Evolutionary conservation across 2,797 vertebrate genomes (phyloP), one percentile per base, ranked within the genome.

Genomic region (Pseudochirops corinnae): DNA sequence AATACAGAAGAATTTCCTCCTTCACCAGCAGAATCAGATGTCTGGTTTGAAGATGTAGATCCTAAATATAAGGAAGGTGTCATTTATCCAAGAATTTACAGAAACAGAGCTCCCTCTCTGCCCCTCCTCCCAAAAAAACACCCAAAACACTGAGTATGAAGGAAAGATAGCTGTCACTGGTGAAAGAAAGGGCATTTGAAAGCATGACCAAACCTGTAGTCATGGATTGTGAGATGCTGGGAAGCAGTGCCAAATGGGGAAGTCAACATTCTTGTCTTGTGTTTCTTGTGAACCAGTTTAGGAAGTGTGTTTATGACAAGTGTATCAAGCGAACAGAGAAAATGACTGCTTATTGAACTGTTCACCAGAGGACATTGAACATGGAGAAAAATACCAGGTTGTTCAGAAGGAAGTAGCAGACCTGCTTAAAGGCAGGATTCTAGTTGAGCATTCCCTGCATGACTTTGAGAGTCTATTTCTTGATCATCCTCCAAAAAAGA

Each of bases 191-290:
- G 4, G 99, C 98, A 13, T 99, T 99, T 28, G 96, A 99, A 0
- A 99, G 99, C 91, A 98, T 99, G 97, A 99, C 99, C 0, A 98
- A 33, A 96, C 99, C 98, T 0, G 98, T 99, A 55, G 99, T 99
- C 95, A 98, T 99, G 95, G 99, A 99, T 97, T 99, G 99, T 4
- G 99, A 99, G 99, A 99, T 99, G 99, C 99, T 99, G 95, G 99
- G 99, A 39, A 39, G 99, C 99, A 21, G 99, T 99, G 14, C 98
- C 98, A 1, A 98, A 98, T 0, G 99, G 99, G 0, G 99, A 99
- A 95, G 99, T 99, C 46, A 99, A 99, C 97, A 98, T 99, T 0
- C 96, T 99, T 95, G 99, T 99, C 3, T 99, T 0, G 99, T 99
- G 62, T 99, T 99, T 92, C 93, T 99, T 0, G 99, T 99, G 92